These are phyloP conservation scores for Chelmon rostratus DNA, from an alignment of 2,797 vertebrate genomes.

Conservation along the genomic window DNA sequence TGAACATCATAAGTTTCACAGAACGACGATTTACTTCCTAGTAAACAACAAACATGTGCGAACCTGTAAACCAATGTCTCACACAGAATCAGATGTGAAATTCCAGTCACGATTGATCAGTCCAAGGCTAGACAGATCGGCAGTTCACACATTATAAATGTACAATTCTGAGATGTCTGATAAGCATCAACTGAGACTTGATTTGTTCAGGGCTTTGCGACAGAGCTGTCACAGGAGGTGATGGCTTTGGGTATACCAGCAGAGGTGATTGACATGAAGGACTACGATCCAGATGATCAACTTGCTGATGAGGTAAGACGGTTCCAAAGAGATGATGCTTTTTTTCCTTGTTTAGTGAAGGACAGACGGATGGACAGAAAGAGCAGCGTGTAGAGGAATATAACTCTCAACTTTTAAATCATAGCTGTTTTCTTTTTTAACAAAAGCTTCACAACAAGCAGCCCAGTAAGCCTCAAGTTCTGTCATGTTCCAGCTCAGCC, in stretches of 20 bases:
- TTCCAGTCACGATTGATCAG: background rate
- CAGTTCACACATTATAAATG: background rate
- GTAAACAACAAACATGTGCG: background rate
- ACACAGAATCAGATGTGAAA: background rate
- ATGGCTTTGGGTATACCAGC: constrained; percentile 79
- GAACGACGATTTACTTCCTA: background rate
- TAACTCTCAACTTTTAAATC: constrained; percentile 4
- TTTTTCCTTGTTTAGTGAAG: background rate
- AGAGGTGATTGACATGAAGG: constrained; percentile 88
- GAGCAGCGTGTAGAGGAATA: background rate
- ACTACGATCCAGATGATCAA: constrained; percentile 93
- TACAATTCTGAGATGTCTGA: background rate
- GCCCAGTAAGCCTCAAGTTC: background rate
- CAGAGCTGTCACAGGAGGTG: constrained; percentile 86
- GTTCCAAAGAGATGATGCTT: background rate
- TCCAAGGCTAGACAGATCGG: background rate
- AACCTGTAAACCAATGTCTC: background rate
- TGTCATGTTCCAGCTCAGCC: constrained; percentile 13
- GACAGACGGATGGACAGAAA: background rate
- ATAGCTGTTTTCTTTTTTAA: background rate
- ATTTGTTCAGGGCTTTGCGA: constrained; percentile 88
- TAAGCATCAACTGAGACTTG: background rate
- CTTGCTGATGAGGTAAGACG: constrained; percentile 91
- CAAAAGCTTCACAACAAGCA: constrained; percentile 22
- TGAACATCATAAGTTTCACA: background rate